A percentile compares a stretch with the other conserved stretches of the same genome.
phyloP scores from a whole-genome alignment of 2,888 invertebrate species.

The Nemoura dubitans region DNA sequence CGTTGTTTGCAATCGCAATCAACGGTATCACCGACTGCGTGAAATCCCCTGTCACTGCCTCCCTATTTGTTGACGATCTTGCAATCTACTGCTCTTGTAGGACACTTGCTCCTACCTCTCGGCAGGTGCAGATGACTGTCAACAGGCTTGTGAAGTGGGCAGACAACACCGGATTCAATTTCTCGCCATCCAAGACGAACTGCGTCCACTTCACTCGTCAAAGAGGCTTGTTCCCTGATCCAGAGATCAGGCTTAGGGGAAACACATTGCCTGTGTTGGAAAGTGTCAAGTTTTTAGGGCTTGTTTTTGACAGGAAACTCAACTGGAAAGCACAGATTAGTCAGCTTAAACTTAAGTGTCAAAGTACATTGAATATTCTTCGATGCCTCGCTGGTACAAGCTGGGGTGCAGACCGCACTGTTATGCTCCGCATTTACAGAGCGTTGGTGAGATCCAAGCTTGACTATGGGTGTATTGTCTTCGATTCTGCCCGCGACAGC shows the following conservation, averaged over 20 bases:
- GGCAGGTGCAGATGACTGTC: slow-evolving; percentile 26
- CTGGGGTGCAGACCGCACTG: slow-evolving; percentile 38
- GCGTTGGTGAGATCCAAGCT: slow-evolving; percentile 20
- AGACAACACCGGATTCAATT: slow-evolving; percentile 29
- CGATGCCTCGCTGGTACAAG: slow-evolving; percentile 13
- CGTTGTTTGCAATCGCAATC: slow-evolving; percentile 44
- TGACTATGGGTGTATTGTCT: slow-evolving; percentile 34
- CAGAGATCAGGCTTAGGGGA: slow-evolving; percentile 28
- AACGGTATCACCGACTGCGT: slow-evolving; percentile 38
- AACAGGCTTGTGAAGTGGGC: slow-evolving; percentile 39
- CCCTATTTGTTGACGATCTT: slow-evolving; percentile 44
- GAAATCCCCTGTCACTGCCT: slow-evolving; percentile 33
- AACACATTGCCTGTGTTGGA: neutral
- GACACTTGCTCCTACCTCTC: neutral
- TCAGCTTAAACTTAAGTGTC: neutral
- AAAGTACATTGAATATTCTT: slow-evolving; percentile 39
- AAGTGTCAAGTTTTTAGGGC: slow-evolving; percentile 31
- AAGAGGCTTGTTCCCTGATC: slow-evolving; percentile 27
- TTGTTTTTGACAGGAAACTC: slow-evolving; percentile 32
- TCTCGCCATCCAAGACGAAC: slow-evolving; percentile 36
- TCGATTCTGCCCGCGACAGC: neutral
- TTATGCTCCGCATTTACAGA: slow-evolving; percentile 34
- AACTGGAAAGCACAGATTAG: slow-evolving; percentile 38
- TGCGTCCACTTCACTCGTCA: slow-evolving; percentile 40
- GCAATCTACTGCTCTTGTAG: slow-evolving; percentile 36